Conservation (phyloP, 2,797 vertebrate genomes). For the Anomalospiza imberbis region DNA sequence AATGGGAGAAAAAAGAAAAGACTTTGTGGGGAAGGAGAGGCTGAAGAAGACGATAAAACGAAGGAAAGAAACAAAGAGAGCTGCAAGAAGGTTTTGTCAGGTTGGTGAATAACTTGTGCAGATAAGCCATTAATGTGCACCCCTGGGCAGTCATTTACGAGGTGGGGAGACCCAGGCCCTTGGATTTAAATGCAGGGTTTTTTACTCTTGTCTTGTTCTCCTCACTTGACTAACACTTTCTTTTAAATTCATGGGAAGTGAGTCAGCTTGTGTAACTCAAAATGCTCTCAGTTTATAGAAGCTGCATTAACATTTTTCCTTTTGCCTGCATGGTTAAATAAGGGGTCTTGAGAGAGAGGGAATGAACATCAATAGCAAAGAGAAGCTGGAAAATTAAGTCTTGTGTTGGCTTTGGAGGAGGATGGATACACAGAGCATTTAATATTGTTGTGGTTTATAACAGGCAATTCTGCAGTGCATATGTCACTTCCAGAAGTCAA, state of each 20-base stretch:
- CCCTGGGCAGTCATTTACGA: not conserved
- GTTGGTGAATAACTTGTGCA: constrained; percentile 15
- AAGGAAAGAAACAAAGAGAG: constrained; percentile 35
- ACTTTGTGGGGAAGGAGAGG: constrained; percentile 5
- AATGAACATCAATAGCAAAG: not conserved
- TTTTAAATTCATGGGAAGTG: not conserved
- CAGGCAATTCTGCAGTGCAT: not conserved
- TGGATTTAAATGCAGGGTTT: not conserved
- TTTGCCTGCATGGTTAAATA: not conserved
- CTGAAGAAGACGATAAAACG: constrained; percentile 7
- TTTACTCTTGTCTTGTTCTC: not conserved
- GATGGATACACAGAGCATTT: not conserved
- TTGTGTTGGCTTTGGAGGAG: not conserved
- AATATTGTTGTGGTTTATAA: not conserved
- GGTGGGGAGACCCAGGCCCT: not conserved
- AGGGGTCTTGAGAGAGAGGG: not conserved
- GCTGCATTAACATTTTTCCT: not conserved
- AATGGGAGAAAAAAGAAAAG: constrained; percentile 37
- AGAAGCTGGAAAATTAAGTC: not conserved
- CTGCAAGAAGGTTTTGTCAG: not conserved
- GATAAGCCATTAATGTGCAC: not conserved
- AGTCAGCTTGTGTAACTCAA: constrained; percentile 8
- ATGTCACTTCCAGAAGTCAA: constrained; percentile 15
- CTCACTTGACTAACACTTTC: not conserved
- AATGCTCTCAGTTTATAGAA: not conserved